Evolutionary conservation across 2,888 invertebrate species (phyloP), one percentile per base, ranked within the genome.

Genomic region (Lasioglossum morio): DNA sequence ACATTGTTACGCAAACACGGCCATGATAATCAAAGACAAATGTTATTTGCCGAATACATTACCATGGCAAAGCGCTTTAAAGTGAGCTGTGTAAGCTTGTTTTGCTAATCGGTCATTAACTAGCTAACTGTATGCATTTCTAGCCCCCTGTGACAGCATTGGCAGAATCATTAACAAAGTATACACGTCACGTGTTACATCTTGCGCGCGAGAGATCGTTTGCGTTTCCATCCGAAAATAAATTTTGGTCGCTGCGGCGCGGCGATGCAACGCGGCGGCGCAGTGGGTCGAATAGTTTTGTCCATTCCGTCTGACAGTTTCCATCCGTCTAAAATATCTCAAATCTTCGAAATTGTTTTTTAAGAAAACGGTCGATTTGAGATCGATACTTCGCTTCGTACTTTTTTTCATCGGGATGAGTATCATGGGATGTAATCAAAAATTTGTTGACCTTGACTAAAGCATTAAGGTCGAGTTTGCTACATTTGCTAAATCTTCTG

Each of bases 11-110:
- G 89, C 88, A 91, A 93, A 92, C 91, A 91, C 84, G n/a, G 79
- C 81, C 85, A 88, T 87, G 88, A 90, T 93, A 93, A 93, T 93
- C 92, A 92, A 92, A 93, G 91, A 90, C 90, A 93, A 93, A 93
- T 92, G 92, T 91, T 91, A 92, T 91, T 90, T 88, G 87, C 76
- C 30, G 27, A 60, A 57, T 70, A 78, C 63, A 82, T 84, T 79
- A 53, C 37, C 63, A 72, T 63, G 82, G 85, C 85, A 87, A 85
- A 88, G 77, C 87, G 88, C 60, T 90, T 86, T 81, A 83, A 87
- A 87, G 87, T 77, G 80, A 90, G 86, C 88, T 87, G 88, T 90
- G 88, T 85, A 87, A 91, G 88, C 89, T 91, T 92, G 89, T 87
- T 89, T 88, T 84, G 79, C 88, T 92, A 91, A 93, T 93, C 91